Evolutionary conservation across 2,797 vertebrate species (phyloP).

Genomic region (Lemur catta): DNA sequence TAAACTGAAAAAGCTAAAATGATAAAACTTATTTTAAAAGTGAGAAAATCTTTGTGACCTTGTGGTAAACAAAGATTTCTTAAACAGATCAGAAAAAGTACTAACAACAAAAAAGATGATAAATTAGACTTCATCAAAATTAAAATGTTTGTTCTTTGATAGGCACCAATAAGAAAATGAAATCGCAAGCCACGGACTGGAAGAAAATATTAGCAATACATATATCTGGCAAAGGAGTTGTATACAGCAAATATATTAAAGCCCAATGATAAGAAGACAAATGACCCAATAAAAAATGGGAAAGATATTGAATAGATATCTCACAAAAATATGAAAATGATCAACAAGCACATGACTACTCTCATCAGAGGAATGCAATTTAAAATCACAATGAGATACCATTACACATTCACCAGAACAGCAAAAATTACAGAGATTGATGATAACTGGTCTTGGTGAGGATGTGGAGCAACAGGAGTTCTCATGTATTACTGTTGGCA

Average conservation of each 20-base stretch:
- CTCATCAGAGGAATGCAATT: slow-evolving; percentile 4
- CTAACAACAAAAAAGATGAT: not conserved
- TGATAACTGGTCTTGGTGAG: not conserved
- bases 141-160: not conserved
- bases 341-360: not conserved
- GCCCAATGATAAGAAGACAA: not conserved
- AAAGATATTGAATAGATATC: not conserved
- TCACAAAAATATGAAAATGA: slow-evolving; percentile 20
- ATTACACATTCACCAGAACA: not conserved
- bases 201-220: not conserved
- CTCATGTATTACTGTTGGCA: not conserved
- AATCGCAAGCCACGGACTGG: not conserved
- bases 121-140: slow-evolving; percentile 14
- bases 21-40: not conserved
- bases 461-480: not conserved
- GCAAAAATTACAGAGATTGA: slow-evolving; percentile 9
- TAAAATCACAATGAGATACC: slow-evolving; percentile 10
- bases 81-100: not conserved
- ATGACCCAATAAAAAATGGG: not conserved
- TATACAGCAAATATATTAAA: not conserved
- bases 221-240: not conserved
- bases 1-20: slow-evolving; percentile 31
- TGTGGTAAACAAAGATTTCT: not conserved
- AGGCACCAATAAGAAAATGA: not conserved
- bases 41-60: slow-evolving; percentile 9